Base-by-base conservation (phyloP, 2,888 invertebrate genomes). In the Thera britannica region DNA sequence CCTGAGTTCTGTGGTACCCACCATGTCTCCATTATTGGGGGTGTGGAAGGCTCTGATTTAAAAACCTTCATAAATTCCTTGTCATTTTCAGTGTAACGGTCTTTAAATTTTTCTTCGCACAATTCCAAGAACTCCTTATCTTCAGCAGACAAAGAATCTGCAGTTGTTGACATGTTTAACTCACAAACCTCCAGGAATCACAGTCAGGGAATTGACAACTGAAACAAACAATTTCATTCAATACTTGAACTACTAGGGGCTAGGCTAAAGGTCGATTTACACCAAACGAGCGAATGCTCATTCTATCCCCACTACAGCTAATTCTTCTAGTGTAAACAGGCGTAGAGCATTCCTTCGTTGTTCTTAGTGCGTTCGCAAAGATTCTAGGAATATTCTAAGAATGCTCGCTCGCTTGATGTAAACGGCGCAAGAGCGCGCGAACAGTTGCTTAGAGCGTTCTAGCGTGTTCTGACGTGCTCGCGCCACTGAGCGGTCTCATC, bases 11-110 rank as follows among this genome's bases (percentile, higher is more conserved):
- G 82, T 9, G 86, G 73, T 2, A 79, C 77, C 83, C 85, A 85
- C 95, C 95, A 96, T 11, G 94, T 93, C 62, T 95, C 95, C 9
- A 96, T 77, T 9, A 96, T 93, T 6, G 96, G 96, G 3, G 96
- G 96, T 8, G 72, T 81, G 8, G 92, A 90, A 1, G 84, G 79
- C 23, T 90, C 86, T 11, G 88, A 84, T 70, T 89, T 90, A 56
- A 83, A 89, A 1, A 90, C 87, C 78, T 88, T 90, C 90, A 95
- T 94, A 79, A 95, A 96, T 62, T 95, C 95, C 57, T 88, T 88
- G 87, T 96, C 96, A 6, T 94, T 92, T 46, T 95, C 95, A 49
- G 96, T 95, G 76, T 90, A 96, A 72, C 96, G 94, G 68, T 94
- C 86, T 74, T 94, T 93, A 59, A 96, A 94, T 79, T 95, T 95